Evolutionary conservation across 2,888 invertebrate species (phyloP).

Genomic region (Linnaemya tessellans): DNA sequence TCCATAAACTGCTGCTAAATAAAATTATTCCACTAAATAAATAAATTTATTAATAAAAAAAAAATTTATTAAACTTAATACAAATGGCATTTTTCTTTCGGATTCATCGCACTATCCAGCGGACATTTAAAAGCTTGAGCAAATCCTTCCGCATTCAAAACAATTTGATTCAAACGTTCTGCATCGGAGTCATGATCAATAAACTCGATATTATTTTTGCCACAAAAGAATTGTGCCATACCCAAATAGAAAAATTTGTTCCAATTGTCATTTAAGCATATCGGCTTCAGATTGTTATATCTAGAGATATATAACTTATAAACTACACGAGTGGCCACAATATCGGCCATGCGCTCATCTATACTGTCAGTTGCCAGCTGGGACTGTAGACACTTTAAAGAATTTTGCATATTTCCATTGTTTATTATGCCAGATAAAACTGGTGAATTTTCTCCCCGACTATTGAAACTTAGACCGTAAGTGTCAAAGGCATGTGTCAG

Average conservation of each 20-base stretch:
- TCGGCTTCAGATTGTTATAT: not conserved
- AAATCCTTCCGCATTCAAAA: slow-evolving; percentile 77
- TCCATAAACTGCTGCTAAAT: no score
- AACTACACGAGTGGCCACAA: slow-evolving; percentile 15
- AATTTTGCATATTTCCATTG: slow-evolving; percentile 38
- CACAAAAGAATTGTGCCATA: slow-evolving; percentile 80
- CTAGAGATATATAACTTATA: not conserved
- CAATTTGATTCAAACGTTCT: slow-evolving; percentile 75
- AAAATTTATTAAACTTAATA: no score
- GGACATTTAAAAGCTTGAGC: slow-evolving; percentile 75
- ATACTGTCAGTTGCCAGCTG: slow-evolving; percentile 24
- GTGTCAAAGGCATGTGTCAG: slow-evolving; percentile 78
- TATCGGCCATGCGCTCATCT: slow-evolving; percentile 48
- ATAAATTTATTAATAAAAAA: not conserved
- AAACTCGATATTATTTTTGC: slow-evolving; percentile 67
- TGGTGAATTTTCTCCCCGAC: not conserved
- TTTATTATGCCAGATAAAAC: slow-evolving; percentile 71
- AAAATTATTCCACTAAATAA: not conserved
- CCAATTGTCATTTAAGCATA: slow-evolving; percentile 57
- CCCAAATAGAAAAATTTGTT: slow-evolving; percentile 76
- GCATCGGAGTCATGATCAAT: slow-evolving; percentile 78
- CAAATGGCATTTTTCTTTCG: slow-evolving; percentile 74
- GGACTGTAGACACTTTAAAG: slow-evolving; percentile 10
- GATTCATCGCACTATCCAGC: slow-evolving; percentile 75
- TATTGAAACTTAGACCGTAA: slow-evolving; percentile 68